These are phyloP conservation scores for Tinamus major DNA, from an alignment of 2,797 vertebrate genomes.

Conservation along the genomic window DNA sequence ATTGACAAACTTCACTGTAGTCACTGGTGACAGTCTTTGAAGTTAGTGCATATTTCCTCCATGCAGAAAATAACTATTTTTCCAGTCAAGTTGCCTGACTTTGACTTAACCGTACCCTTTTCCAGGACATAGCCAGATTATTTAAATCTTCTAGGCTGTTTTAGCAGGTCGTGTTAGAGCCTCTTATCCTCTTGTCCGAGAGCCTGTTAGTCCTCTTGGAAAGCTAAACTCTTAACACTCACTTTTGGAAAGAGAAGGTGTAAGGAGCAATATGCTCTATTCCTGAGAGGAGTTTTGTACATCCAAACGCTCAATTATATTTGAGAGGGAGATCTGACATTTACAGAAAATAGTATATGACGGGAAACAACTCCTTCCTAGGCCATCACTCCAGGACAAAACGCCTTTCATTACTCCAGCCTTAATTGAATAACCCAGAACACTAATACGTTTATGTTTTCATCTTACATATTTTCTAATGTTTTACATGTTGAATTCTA, in stretches of 20 bases:
- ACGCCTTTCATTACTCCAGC: neutral
- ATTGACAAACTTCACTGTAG: neutral
- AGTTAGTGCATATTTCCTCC: neutral
- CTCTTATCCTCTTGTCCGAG: no score
- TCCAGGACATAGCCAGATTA: neutral
- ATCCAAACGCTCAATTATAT: neutral
- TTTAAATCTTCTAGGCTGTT: neutral
- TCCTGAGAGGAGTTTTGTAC: neutral
- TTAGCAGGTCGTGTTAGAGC: neutral
- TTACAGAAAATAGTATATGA: neutral
- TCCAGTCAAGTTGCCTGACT: neutral
- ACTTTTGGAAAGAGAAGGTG: neutral
- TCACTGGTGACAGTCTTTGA: neutral
- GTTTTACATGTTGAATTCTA: neutral
- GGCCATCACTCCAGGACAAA: neutral
- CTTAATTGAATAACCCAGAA: neutral
- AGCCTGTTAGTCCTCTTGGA: neutral
- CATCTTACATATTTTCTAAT: neutral
- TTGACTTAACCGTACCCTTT: neutral
- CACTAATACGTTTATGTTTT: neutral
- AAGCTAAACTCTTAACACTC: neutral
- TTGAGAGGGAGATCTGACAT: neutral
- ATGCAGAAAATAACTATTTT: neutral
- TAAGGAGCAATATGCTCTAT: neutral
- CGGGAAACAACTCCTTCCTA: neutral